Conservation (phyloP, 2,797 vertebrate species). For the Crocidura indochinensis region DNA sequence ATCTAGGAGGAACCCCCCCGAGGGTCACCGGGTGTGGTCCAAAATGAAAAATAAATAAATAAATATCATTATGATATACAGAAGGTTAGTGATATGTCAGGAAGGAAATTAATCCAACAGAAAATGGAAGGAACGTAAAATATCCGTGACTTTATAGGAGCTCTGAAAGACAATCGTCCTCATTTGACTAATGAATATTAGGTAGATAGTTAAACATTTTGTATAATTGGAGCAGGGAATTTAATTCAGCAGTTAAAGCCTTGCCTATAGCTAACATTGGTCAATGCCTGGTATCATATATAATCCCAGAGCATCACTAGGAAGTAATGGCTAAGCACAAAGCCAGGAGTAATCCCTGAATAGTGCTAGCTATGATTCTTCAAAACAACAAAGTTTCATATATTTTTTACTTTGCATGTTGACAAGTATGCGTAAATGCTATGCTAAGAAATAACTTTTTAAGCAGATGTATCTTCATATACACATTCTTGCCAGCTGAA, state of each 20-base stretch:
- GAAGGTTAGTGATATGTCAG: neutral
- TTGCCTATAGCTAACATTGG: too few relatives aligned
- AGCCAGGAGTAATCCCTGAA: too few relatives aligned
- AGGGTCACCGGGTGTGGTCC: too few relatives aligned
- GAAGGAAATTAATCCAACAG: neutral
- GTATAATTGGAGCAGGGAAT: neutral
- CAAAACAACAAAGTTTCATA: neutral
- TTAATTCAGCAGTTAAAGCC: too few relatives aligned
- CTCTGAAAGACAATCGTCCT: neutral
- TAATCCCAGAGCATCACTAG: too few relatives aligned
- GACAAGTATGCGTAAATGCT: constrained; percentile 1
- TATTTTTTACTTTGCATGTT: neutral
- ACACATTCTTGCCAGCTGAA: neutral
- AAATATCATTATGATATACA: neutral
- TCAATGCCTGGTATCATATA: too few relatives aligned
- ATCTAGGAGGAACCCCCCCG: too few relatives aligned
- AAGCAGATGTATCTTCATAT: neutral
- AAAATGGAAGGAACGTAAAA: neutral
- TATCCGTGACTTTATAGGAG: neutral
- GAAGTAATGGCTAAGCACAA: too few relatives aligned
- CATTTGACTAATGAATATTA: neutral
- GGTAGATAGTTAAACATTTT: neutral
- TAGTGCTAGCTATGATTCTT: too few relatives aligned
- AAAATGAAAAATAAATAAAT: neutral
- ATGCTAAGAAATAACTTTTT: neutral